phyloP scores from a whole-genome alignment of 2,797 vertebrate genomes.

The Cossypha heuglini region DNA sequence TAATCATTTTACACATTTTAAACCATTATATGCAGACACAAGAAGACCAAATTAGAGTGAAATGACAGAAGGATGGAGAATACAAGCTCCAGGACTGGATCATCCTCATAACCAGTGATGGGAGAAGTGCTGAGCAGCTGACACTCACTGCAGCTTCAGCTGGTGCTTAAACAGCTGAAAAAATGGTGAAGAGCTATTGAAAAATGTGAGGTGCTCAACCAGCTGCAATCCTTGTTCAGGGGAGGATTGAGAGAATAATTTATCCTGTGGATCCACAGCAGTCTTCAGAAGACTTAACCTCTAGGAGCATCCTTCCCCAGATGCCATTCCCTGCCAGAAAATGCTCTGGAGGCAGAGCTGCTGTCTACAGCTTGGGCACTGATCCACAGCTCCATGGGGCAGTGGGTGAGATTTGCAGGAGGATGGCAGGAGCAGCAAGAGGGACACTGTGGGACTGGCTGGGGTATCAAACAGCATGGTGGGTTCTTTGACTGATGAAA shows the following conservation, averaged over 20 bases:
- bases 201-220: neutral
- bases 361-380: neutral
- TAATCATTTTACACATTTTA: neutral
- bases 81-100: neutral
- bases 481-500: neutral
- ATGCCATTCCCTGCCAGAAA: neutral
- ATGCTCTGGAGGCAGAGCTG: neutral
- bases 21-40: neutral
- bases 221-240: neutral
- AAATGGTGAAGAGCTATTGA: neutral
- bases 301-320: neutral
- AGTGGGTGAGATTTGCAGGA: neutral
- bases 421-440: neutral
- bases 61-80: neutral
- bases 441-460: neutral
- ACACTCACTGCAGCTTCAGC: neutral
- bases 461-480: neutral
- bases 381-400: neutral
- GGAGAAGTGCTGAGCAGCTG: neutral
- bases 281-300: neutral
- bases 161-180: neutral
- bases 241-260: neutral
- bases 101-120: neutral
- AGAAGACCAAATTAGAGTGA: neutral
- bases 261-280: neutral